Percentiles rank a stretch among this genome's conserved stretches.
Evolutionary conservation across 2,797 vertebrate species (phyloP).

Genomic region (Pelodytes ibericus): DNA sequence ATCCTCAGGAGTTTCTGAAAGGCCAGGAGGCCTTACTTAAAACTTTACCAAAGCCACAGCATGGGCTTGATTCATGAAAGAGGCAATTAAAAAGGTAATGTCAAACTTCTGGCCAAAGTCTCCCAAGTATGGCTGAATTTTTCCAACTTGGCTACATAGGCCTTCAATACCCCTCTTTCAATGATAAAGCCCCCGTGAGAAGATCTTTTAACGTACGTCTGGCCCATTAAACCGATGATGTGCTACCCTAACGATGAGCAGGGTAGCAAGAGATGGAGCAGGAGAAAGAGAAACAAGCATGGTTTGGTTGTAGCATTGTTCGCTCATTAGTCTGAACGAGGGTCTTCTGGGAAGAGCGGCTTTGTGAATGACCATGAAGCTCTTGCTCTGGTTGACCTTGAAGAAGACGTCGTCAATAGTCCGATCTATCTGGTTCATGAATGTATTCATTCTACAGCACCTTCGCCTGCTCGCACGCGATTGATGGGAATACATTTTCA

Average conservation of each 20-base stretch:
- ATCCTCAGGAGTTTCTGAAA: too few species aligned
- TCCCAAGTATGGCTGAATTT: too few species aligned
- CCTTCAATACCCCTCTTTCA: too few species aligned
- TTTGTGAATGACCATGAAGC: slow-evolving; percentile 54
- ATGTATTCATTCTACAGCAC: slow-evolving; percentile 55
- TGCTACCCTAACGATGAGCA: not conserved
- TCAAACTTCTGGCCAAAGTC: too few species aligned
- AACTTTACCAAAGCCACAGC: too few species aligned
- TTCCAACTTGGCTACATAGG: too few species aligned
- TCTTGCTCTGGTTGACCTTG: slow-evolving; percentile 58
- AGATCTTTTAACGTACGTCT: too few species aligned
- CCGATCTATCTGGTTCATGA: slow-evolving; percentile 46
- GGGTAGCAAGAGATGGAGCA: not conserved
- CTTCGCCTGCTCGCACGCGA: slow-evolving; percentile 38
- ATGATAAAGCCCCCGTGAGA: too few species aligned
- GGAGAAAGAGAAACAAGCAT: not conserved
- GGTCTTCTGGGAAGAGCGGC: slow-evolving; percentile 14
- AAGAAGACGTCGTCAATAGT: slow-evolving; percentile 49
- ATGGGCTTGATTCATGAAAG: too few species aligned
- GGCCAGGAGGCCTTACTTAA: too few species aligned
- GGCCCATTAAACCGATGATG: too few species aligned
- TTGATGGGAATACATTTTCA: slow-evolving; percentile 64
- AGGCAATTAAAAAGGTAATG: too few species aligned
- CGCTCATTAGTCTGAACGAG: not conserved
- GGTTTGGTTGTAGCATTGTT: slow-evolving; percentile 23